These are phyloP conservation scores for Manduca sexta DNA, from an alignment of 1,140 invertebrate genomes.

Conservation along the genomic window DNA sequence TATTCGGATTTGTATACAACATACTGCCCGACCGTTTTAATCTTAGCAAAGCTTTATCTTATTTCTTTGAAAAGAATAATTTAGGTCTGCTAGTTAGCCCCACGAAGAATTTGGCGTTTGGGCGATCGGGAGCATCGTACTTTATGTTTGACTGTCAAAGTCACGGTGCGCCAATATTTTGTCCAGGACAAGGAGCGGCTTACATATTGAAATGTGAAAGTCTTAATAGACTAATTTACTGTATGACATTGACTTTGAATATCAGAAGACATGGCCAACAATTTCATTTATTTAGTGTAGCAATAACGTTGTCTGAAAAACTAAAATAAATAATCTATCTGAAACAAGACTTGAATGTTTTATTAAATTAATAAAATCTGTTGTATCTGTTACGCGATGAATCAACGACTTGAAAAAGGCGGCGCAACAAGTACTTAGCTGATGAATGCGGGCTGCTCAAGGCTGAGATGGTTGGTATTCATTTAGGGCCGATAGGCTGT, in stretches of 20 bases:
- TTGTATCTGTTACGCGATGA: too few species aligned
- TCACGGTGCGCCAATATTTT: constrained; percentile 74
- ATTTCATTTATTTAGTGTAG: constrained; percentile 53
- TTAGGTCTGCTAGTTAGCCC: constrained; percentile 72
- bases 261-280: constrained; percentile 55
- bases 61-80: constrained; percentile 74
- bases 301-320: constrained; percentile 37
- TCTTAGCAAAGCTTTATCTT: constrained; percentile 74
- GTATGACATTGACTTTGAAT: constrained; percentile 73
- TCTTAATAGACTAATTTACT: constrained; percentile 76
- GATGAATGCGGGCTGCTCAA: too few species aligned
- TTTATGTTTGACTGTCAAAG: constrained; percentile 78
- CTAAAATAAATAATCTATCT: constrained; percentile 39
- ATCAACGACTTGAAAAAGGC: too few species aligned
- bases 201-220: constrained; percentile 76
- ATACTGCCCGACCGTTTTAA: constrained; percentile 74
- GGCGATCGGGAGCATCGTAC: constrained; percentile 72
- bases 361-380: too few species aligned
- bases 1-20: constrained; percentile 75
- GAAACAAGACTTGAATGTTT: too few species aligned
- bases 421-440: too few species aligned
- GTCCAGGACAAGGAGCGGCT: constrained; percentile 71
- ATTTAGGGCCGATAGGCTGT: too few species aligned
- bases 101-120: constrained; percentile 74
- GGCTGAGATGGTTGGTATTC: too few species aligned